phyloP scores from a whole-genome alignment of 2,797 vertebrate species.

The Rhinatrema bivittatum region DNA sequence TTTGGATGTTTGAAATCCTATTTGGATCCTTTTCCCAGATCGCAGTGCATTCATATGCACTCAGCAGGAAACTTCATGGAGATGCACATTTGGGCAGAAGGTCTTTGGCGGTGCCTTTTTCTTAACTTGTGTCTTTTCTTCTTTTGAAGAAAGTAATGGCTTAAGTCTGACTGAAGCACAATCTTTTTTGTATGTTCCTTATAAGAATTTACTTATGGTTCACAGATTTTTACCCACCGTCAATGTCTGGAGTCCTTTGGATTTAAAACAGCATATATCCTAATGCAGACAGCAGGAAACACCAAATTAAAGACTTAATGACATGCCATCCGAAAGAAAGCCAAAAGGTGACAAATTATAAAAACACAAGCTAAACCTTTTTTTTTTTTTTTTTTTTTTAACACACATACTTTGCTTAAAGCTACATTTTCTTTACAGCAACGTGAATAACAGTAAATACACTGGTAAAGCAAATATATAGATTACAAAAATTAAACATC shows the following conservation, averaged over 20 bases:
- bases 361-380: constrained; percentile 38
- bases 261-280: constrained; percentile 57
- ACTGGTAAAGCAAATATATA: no score
- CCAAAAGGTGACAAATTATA: constrained; percentile 60
- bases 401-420: no score
- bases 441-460: no score
- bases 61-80: constrained; percentile 64
- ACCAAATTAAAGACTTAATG: constrained; percentile 60
- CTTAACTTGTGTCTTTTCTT: constrained; percentile 74
- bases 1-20: constrained; percentile 73
- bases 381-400: no score
- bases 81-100: constrained; percentile 65
- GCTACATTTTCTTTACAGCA: no score
- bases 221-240: constrained; percentile 65
- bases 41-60: constrained; percentile 61
- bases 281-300: constrained; percentile 59
- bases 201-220: constrained; percentile 72
- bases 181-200: constrained; percentile 67
- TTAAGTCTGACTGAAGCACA: constrained; percentile 71
- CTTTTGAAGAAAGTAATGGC: constrained; percentile 76
- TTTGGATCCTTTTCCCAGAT: constrained; percentile 73
- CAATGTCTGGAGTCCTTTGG: constrained; percentile 52
- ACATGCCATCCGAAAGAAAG: constrained; percentile 50
- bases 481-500: no score
- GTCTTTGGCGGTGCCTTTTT: constrained; percentile 66